Evolutionary conservation across 1,140 invertebrate species (phyloP), one percentile per base, ranked within the genome.

Genomic region (Aphaenogaster rudis): DNA sequence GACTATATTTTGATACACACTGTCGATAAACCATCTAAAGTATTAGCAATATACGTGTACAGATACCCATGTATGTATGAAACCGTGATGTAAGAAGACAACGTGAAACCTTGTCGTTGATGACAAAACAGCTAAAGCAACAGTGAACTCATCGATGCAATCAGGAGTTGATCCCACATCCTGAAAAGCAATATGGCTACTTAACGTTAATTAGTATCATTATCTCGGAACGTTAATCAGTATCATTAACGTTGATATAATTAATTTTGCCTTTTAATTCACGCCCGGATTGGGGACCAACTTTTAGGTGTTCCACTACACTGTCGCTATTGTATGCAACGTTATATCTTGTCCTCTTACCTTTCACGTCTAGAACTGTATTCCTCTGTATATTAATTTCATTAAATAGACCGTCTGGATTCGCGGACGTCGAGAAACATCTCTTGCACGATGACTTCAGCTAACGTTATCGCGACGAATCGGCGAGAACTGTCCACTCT

Each of bases 1-100:
- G n/a, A 88, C 45, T 90, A 90, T 91, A 86, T 91, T 90, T 91
- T 91, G 66, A 81, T 90, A 90, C 48, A 71, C 57, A 69, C 57
- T 50, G 13, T 76, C 36, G 61, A 61, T 71, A 79, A 77, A 66
- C 11, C 21, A 81, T 69, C 9, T 77, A 48, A 89, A 81, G 36
- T 69, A 69, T 74, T 85, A 64, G 33, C 39, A 42, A 72, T 67
- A 82, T 33, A 54, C 13, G 28, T 76, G n/a, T 74, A 42, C 13
- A n/a, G 36, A 42, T 17, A n/a, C 3, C 45, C 21, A 54, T 42
- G 54, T 82, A 36, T 48, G 50, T 81, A 81, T 52, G 21, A 42
- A 81, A 54, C 15, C 9, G n/a, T 45, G 77, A 39, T 21, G 45
- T 66, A 33, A 64, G 42, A 66, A 36, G 45, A 15, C 42, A 45